Base-by-base conservation (phyloP, 1,140 invertebrate species). In the Caenorhabditis remanei region DNA sequence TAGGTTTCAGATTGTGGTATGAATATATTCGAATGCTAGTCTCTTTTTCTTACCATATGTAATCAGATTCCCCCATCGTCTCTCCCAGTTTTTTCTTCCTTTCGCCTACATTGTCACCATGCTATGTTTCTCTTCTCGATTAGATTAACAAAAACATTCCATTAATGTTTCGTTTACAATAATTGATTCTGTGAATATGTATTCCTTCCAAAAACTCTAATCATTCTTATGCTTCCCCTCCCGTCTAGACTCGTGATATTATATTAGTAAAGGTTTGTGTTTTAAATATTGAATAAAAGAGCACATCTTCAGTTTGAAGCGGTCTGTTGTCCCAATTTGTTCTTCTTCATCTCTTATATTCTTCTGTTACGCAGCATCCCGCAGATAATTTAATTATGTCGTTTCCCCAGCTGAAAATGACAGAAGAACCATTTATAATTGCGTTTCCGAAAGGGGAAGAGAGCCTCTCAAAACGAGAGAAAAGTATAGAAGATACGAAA, bases 341-440 rank as follows among this genome's bases (percentile, higher is more conserved):
- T 58, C 50, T 16, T 13, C 67, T 43, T 19, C n/a, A 32, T 75
- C 24, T 48, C 16, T 75, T 46, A n/a, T 40, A 32, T 40, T 75
- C 6, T 40, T 19, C 40, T 24, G 32, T 24, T 40, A 32, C 24
- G 61, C 21, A 24, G 5, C 14, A 11, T 13, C 21, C n/a, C 56
- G n/a, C 16, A 63, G 7, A 63, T 48, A 50, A 79, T 79, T 79
- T 6, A 50, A 53, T 79, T 79, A 79, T 79, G 41, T 32, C 65
- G 65, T 21, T 24, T n/a, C 46, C 11, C 16, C 43, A 24, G n/a
- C 71, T 79, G 71, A 32, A 79, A 79, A n/a, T 79, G 71, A 50
- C 71, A 48, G 71, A 79, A 50, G 46, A 79, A 46, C 71, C 46
- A 53, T 79, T 79, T 79, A 79, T 79, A 50, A 79, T 79, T 79